Conservation (phyloP, 2,797 vertebrate species). For the Falco berigora region DNA sequence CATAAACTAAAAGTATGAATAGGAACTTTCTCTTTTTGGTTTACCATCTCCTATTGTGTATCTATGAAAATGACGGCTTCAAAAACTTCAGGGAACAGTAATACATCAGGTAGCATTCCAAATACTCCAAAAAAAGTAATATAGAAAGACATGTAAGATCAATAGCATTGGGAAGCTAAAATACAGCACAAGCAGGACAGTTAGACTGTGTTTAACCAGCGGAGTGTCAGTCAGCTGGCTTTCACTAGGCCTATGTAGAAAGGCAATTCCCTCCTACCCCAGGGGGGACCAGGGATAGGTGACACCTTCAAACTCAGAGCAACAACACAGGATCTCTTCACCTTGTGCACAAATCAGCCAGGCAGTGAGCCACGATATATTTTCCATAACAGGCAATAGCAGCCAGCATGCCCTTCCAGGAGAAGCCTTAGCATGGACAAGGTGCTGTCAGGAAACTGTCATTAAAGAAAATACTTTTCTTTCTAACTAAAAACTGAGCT, state of each 20-base stretch:
- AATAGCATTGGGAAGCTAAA: background rate
- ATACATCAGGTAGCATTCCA: background rate
- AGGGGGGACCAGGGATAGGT: background rate
- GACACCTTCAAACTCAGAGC: background rate
- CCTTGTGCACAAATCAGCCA: background rate
- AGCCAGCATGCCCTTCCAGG: background rate
- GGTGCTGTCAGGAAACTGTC: background rate
- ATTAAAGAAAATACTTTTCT: background rate
- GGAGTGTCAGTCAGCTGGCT: background rate
- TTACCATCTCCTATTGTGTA: slow-evolving; percentile 28
- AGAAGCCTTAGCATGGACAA: background rate
- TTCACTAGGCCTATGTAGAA: background rate
- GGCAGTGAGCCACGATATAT: background rate
- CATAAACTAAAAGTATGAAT: slow-evolving; percentile 47
- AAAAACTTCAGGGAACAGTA: slow-evolving; percentile 46
- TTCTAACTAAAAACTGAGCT: background rate
- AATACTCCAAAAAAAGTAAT: background rate
- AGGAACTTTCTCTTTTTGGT: background rate
- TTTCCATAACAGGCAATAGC: background rate
- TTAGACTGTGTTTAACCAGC: background rate
- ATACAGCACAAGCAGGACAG: background rate
- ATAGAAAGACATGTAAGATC: background rate
- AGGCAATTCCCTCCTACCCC: background rate
- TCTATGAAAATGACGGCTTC: slow-evolving; percentile 44
- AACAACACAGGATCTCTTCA: background rate